These are phyloP conservation scores for Podarcis raffonei DNA, from an alignment of 2,113 vertebrate genomes.

Conservation along the genomic window DNA sequence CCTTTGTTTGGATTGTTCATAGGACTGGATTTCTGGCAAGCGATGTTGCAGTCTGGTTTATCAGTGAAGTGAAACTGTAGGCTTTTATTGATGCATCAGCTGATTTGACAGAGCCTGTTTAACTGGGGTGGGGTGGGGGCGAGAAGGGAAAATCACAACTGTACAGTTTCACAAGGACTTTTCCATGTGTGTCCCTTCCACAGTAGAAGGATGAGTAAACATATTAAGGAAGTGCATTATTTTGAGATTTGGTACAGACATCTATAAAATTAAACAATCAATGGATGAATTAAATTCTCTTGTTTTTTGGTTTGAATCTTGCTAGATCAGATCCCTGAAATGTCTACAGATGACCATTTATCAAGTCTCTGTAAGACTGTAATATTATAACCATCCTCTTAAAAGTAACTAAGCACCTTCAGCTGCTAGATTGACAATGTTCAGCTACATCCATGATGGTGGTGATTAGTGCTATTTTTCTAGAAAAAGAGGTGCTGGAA, in stretches of 20 bases:
- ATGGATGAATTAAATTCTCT: not conserved
- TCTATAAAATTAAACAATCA: conserved; percentile 20
- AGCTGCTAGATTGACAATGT: not conserved
- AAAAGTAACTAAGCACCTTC: not conserved
- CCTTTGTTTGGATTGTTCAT: conserved; percentile 42
- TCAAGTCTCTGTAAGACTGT: not conserved
- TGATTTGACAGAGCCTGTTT: conserved; percentile 33
- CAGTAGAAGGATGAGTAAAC: not conserved
- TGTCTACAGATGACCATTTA: not conserved
- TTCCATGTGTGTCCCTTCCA: not conserved
- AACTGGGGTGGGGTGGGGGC: not conserved
- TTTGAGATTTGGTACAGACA: not conserved
- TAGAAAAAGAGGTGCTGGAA: no score
- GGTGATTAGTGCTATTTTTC: no score
- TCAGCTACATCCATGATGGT: not conserved
- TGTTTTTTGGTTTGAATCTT: not conserved
- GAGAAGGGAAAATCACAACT: not conserved
- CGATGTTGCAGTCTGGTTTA: conserved; percentile 34
- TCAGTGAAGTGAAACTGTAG: conserved; percentile 29
- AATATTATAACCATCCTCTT: not conserved
- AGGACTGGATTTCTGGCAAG: conserved; percentile 44
- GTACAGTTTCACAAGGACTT: conserved; percentile 4
- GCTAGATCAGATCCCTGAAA: not conserved
- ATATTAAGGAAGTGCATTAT: conserved; percentile 39
- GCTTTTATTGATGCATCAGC: conserved; percentile 45